Base-by-base conservation (phyloP, 2,113 vertebrate genomes). In the Grammomys surdaster region DNA sequence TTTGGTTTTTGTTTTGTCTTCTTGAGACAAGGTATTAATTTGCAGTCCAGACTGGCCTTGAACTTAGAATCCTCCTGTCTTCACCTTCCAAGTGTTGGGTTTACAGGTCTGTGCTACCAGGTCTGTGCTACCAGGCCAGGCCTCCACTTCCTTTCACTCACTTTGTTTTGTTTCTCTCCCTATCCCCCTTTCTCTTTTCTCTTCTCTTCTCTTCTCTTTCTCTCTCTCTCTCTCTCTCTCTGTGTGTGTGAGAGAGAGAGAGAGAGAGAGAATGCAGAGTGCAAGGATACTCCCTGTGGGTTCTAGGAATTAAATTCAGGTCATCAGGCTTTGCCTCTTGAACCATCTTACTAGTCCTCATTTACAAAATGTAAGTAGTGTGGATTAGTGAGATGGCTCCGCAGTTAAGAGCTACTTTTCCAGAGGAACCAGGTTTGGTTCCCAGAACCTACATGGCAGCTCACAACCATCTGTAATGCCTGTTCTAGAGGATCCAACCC, bases 151-250 rank as follows among this genome's bases (percentile, higher is more conserved):
- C 20, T 67, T 69, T 87, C 69, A 28, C 28, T 69, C 16, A 60
- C 7, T 28, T 60, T 65, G 31, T 48, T 67, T 65, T 67, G 24
- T 60, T 20, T 65, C 26, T 65, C 63, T 22, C 63, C 28, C 63
- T 65, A 8, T 28, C 26, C 24, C 22, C 26, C 63, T 65, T 3
- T 26, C 9, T 24, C 63, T 65, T 7, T 56, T 40, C 40, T 10
- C 19, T 5, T 58, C 56, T 10, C 56, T 58, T 58, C 16, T 19
- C 20, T 19, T 54, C 19, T 65, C 24, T 26, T 0, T 5, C 58
- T 5, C 8, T 9, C 63, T 26, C 17, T 11, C 1, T 3, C 8
- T 51, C 0, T 31, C 2, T 76, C 1, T 31, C 5, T 78, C 26
- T 48, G 10, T 48, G 24, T 48, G 1, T 13, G 7, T n/a, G 10